phyloP scores from a whole-genome alignment of 2,888 invertebrate genomes.

The Meloe dianella region DNA sequence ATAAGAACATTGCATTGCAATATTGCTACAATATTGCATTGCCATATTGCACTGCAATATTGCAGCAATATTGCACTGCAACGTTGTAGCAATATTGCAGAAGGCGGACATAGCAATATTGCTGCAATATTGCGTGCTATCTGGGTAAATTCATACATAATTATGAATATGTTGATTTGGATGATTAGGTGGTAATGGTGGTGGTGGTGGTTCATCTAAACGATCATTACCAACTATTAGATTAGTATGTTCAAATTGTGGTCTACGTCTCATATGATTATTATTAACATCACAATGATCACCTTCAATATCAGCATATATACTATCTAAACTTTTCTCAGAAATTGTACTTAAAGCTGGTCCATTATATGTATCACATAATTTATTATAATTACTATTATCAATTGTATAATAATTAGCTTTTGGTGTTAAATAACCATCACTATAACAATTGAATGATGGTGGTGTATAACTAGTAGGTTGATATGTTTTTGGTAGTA shows the following conservation, averaged over 20 bases:
- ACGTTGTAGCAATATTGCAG: too few relatives aligned
- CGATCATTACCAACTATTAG: slow-evolving; percentile 16
- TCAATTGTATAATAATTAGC: neutral
- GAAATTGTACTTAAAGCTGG: slow-evolving; percentile 29
- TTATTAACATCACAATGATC: neutral
- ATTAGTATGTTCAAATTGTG: slow-evolving; percentile 17
- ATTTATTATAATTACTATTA: slow-evolving; percentile 16
- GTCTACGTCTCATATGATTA: slow-evolving; percentile 21
- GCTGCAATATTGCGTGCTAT: too few relatives aligned
- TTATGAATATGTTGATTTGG: slow-evolving; percentile 18
- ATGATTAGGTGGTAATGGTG: slow-evolving; percentile 48
- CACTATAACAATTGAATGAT: slow-evolving; percentile 34
- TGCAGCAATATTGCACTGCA: too few relatives aligned
- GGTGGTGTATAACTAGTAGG: slow-evolving; percentile 35
- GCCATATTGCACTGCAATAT: too few relatives aligned
- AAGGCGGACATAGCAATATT: too few relatives aligned
- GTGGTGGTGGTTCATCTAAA: slow-evolving; percentile 24
- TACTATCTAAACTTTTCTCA: slow-evolving; percentile 26
- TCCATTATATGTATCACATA: neutral
- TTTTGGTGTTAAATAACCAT: slow-evolving; percentile 36
- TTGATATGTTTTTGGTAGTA: slow-evolving; percentile 31
- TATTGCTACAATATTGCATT: too few relatives aligned
- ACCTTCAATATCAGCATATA: slow-evolving; percentile 13
- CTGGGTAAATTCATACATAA: too few relatives aligned
- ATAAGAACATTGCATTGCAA: too few relatives aligned